A percentile compares a stretch with the other conserved stretches of the same genome.
phyloP scores from a whole-genome alignment of 1,140 invertebrate species.

The Eueides isabella region DNA sequence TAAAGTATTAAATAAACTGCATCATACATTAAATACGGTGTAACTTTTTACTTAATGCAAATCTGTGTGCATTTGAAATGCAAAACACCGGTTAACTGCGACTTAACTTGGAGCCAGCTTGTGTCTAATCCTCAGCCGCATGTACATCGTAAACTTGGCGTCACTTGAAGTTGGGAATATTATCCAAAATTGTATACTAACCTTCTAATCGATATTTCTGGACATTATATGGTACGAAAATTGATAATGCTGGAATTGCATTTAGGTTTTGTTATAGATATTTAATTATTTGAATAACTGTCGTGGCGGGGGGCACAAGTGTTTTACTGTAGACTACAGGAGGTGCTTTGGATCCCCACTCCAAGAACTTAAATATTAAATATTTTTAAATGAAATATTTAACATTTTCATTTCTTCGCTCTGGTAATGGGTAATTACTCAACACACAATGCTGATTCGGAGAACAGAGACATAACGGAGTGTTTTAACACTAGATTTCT shows the following conservation, averaged over 20 bases:
- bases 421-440: too few relatives aligned
- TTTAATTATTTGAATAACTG: neutral
- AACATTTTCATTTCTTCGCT: too few relatives aligned
- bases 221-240: neutral
- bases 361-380: too few relatives aligned
- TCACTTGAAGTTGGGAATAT: neutral
- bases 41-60: conserved; percentile 9
- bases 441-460: too few relatives aligned
- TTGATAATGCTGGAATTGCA: neutral
- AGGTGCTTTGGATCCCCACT: too few relatives aligned
- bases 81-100: conserved; percentile 1
- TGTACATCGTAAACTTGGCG: conserved; percentile 19
- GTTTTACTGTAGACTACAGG: too few relatives aligned
- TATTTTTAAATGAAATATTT: too few relatives aligned
- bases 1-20: neutral
- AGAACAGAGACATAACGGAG: too few relatives aligned
- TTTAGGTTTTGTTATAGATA: neutral
- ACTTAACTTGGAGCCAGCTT: conserved; percentile 9
- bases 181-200: conserved; percentile 16
- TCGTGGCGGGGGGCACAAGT: too few relatives aligned
- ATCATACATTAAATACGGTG: neutral
- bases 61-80: conserved; percentile 11
- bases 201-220: neutral
- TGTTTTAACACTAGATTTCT: too few relatives aligned
- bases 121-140: conserved; percentile 12